Conservation (phyloP, 2,888 invertebrate species). For the Sminthurides aquaticus region DNA sequence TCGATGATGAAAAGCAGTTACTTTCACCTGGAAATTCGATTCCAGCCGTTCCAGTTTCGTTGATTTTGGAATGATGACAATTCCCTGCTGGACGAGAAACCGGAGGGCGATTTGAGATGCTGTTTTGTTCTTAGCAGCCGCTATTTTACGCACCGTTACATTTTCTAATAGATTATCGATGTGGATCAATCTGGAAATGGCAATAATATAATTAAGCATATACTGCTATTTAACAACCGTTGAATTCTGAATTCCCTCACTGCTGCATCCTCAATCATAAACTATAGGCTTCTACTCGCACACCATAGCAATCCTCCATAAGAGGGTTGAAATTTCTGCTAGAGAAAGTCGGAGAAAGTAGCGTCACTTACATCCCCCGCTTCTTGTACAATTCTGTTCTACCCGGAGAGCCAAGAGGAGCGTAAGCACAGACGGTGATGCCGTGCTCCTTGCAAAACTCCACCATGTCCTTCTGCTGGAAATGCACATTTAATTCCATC, state of each 20-base stretch:
- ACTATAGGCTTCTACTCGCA: no score
- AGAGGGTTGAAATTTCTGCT: no score
- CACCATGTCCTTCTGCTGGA: conserved; percentile 61
- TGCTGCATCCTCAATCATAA: no score
- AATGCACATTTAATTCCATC: conserved; percentile 69
- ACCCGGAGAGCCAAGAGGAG: conserved; percentile 34
- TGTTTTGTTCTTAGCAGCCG: conserved; percentile 55
- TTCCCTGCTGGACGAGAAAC: conserved; percentile 63
- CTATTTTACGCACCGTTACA: conserved; percentile 45
- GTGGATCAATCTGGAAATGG: conserved; percentile 2
- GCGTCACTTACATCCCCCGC: conserved; percentile 23
- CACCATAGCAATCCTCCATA: no score
- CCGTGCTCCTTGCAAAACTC: conserved; percentile 57
- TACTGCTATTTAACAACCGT: no score
- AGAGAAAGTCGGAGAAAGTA: no score
- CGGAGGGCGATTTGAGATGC: conserved; percentile 69
- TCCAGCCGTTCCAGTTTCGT: conserved; percentile 62
- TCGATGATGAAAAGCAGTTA: background rate
- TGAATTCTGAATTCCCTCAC: no score
- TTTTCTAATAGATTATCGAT: conserved; percentile 41
- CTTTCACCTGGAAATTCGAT: conserved; percentile 61
- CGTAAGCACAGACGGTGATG: conserved; percentile 50
- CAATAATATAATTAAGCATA: no score
- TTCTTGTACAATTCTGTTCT: conserved; percentile 22
- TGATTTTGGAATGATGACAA: conserved; percentile 77